Conservation (phyloP, 2,113 vertebrate genomes). For the Cochlearius cochlearius region DNA sequence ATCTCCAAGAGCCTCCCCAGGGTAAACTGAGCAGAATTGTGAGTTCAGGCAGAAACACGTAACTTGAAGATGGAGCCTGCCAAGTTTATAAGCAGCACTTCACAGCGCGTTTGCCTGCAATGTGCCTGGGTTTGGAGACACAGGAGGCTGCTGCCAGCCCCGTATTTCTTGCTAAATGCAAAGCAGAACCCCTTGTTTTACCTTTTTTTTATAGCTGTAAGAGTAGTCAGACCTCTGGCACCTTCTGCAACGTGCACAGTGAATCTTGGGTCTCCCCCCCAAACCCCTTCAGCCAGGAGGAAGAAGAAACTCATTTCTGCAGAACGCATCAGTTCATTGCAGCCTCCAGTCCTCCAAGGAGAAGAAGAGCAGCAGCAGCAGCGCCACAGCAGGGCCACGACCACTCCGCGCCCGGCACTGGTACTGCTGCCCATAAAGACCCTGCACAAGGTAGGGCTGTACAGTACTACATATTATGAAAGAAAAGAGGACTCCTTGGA, state of each 20-base stretch:
- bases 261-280: not conserved
- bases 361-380: not conserved
- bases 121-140: not conserved
- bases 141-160: not conserved
- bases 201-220: not conserved
- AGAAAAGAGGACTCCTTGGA: not conserved
- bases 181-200: not conserved
- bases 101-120: accelerated
- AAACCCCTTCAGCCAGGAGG: not conserved
- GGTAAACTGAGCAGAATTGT: not conserved
- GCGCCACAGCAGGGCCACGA: not conserved
- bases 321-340: not conserved
- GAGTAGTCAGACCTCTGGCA: not conserved
- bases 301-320: not conserved
- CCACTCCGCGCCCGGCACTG: accelerated
- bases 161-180: not conserved
- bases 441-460: not conserved
- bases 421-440: not conserved
- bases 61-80: not conserved
- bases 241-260: not conserved
- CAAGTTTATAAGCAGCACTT: not conserved
- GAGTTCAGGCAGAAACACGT: not conserved
- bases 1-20: not conserved
- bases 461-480: accelerated
- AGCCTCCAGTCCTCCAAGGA: not conserved